Conservation (phyloP, 23 tunicate genomes). For the Botrylloides violaceus region DNA sequence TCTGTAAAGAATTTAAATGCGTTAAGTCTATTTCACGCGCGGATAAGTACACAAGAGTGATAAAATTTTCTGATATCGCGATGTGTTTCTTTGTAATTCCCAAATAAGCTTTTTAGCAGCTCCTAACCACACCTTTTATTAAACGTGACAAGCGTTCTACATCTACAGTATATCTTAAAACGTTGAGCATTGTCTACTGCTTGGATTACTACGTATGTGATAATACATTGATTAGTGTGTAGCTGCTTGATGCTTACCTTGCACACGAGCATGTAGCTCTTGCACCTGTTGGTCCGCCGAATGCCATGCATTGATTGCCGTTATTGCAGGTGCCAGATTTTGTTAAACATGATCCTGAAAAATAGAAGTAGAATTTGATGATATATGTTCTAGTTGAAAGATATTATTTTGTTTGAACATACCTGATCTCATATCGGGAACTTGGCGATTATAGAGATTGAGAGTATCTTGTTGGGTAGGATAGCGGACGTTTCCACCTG, state of each 20-base stretch:
- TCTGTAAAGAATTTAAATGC: constrained; percentile 9
- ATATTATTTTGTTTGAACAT: too few relatives aligned
- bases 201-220: background rate
- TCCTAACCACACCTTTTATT: too few relatives aligned
- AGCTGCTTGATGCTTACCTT: background rate
- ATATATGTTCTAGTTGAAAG: too few relatives aligned
- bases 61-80: too few relatives aligned
- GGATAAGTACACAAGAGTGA: too few relatives aligned
- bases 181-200: too few relatives aligned
- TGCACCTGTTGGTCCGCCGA: constrained; percentile 8
- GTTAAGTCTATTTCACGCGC: too few relatives aligned
- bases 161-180: too few relatives aligned
- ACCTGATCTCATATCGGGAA: constrained; percentile 33
- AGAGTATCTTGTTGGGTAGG: constrained; percentile 2
- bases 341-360: constrained; percentile 10
- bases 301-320: constrained; percentile 28
- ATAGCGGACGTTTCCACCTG: constrained; percentile 61
- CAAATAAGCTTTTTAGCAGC: too few relatives aligned
- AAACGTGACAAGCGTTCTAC: too few relatives aligned
- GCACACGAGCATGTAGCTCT: constrained; percentile 10
- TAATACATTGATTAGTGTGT: background rate
- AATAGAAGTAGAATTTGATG: too few relatives aligned
- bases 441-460: constrained; percentile 24
- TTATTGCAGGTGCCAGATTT: background rate
- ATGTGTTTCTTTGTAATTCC: too few relatives aligned